A percentile compares a stretch with the other conserved stretches of the same genome.
These are phyloP conservation scores for Sisyra nigra DNA, from an alignment of 2,888 invertebrate species.

Conservation along the genomic window DNA sequence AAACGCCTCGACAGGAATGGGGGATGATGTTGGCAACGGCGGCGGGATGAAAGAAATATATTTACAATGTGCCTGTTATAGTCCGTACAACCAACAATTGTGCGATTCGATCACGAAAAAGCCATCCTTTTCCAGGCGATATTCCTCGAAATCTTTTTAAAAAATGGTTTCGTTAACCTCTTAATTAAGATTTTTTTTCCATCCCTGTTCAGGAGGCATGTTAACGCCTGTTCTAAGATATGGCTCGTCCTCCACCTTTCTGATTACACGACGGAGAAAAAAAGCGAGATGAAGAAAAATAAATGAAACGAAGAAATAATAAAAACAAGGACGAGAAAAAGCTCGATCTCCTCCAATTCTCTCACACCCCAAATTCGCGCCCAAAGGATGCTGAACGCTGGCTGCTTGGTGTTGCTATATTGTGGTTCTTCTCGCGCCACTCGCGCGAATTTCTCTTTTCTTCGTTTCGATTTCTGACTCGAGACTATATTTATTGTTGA, in stretches of 20 bases:
- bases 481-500: slow-evolving; percentile 8
- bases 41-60: slow-evolving; percentile 8
- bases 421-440: background rate
- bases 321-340: background rate
- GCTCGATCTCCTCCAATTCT: background rate
- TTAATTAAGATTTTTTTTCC: background rate
- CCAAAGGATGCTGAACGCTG: no score
- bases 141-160: background rate
- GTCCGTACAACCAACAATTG: no score
- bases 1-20: background rate
- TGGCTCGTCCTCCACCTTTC: no score
- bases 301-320: slow-evolving; percentile 1
- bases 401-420: no score
- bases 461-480: slow-evolving; percentile 9
- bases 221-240: background rate
- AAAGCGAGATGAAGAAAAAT: background rate
- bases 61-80: slow-evolving; percentile 7
- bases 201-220: background rate
- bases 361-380: no score
- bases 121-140: background rate
- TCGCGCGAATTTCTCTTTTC: background rate
- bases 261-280: background rate
- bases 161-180: background rate
- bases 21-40: background rate
- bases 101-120: no score